Evolutionary conservation across 2,797 vertebrate genomes (phyloP).

Genomic region (Poecile montanus): DNA sequence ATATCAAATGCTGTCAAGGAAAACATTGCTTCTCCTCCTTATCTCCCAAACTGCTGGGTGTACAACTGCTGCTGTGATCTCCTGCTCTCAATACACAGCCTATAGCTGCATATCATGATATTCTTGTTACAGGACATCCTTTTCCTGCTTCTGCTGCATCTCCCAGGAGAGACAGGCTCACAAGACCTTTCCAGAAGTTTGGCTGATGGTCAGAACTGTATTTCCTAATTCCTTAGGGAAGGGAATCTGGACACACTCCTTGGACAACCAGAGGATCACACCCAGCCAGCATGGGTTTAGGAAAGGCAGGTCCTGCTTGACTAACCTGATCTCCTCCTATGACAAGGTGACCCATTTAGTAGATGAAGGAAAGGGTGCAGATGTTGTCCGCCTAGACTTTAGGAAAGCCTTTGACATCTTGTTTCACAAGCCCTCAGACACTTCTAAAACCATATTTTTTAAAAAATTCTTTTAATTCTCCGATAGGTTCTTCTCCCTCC

Average conservation of each 20-base stretch:
- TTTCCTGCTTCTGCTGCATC: background rate
- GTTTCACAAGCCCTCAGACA: background rate
- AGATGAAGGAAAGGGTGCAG: background rate
- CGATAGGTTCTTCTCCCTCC: background rate
- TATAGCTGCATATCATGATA: background rate
- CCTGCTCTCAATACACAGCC: background rate
- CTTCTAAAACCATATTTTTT: background rate
- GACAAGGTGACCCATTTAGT: background rate
- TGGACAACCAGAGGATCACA: background rate
- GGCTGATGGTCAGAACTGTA: background rate
- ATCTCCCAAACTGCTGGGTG: background rate
- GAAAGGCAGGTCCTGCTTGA: background rate
- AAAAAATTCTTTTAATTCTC: background rate
- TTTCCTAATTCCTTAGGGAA: slow-evolving; percentile 18
- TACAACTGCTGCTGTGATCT: background rate
- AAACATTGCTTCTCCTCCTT: background rate
- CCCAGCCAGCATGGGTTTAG: background rate
- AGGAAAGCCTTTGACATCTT: background rate
- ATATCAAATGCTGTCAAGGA: background rate
- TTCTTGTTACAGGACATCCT: background rate
- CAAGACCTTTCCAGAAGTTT: background rate
- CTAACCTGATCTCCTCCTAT: background rate
- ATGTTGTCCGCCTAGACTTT: background rate
- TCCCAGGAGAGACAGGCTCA: background rate
- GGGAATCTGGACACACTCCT: background rate